These are phyloP conservation scores for Hydropotes inermis DNA, from an alignment of 2,113 vertebrate species.

Conservation along the genomic window DNA sequence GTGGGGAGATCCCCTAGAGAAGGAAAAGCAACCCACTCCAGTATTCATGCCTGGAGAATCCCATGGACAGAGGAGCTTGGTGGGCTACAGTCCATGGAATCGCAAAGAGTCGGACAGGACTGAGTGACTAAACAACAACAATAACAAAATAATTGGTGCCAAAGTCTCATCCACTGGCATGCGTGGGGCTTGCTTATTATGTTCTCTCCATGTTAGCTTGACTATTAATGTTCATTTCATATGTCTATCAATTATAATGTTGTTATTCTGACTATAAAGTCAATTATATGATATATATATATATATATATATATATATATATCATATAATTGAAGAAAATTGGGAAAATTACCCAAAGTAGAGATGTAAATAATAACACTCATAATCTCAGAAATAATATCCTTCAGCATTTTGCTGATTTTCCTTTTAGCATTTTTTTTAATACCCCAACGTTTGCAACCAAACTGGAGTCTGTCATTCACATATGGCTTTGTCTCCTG, in stretches of 20 bases:
- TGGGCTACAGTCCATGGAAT: too few relatives aligned
- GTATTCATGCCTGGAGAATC: not conserved
- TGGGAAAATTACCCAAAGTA: not conserved
- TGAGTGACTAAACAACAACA: too few relatives aligned
- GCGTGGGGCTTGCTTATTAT: not conserved
- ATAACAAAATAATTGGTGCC: not conserved
- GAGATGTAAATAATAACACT: not conserved
- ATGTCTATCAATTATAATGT: not conserved
- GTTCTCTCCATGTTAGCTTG: not conserved
- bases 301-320: too few relatives aligned
- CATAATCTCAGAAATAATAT: not conserved
- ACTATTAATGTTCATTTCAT: not conserved
- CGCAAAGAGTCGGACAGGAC: too few relatives aligned
- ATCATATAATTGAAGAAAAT: not conserved
- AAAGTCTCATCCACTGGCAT: not conserved
- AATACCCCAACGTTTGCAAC: not conserved
- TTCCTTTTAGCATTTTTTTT: not conserved
- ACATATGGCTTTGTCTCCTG: not conserved
- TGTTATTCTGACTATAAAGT: not conserved
- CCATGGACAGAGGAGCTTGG: too few relatives aligned
- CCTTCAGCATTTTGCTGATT: not conserved
- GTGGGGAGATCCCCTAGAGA: not conserved
- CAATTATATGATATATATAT: too few relatives aligned
- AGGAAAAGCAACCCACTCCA: not conserved
- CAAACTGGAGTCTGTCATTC: not conserved